Evolutionary conservation across 2,888 invertebrate genomes (phyloP), one percentile per base, ranked within the genome.

Genomic region (Drosophila antonietae): DNA sequence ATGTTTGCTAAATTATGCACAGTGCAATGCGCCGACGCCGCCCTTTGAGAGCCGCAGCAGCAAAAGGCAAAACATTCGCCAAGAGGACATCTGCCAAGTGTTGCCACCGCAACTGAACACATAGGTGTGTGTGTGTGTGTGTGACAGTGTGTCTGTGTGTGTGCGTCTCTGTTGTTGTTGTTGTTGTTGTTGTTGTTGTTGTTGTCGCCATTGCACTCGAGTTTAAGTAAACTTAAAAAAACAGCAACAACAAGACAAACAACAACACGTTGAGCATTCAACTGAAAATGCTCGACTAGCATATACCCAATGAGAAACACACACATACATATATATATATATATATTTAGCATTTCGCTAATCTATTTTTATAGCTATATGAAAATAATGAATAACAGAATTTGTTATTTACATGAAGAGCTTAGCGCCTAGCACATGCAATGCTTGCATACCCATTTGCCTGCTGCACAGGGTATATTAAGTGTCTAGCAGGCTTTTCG

Each of bases 1-100:
- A 66, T 70, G 52, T 80, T 79, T 81, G 69, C 62, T 81, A 79
- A 87, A 87, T 87, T 84, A 83, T 87, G 79, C 81, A 77, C 64
- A 70, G 65, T 57, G 67, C 73, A 75, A 61, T 68, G 80, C 74
- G 78, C 65, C 49, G 52, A 57, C 35, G 60, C 58, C 62, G 65
- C 64, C 35, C 73, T 81, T 60, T 61, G 49, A 68, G 65, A 46
- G 31, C 35, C 55, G 28, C 33, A 63, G 47, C 39, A 64, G 44
- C 51, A 59, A 46, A 52, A 63, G 60, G 53, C 60, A 56, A 43
- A 31, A 35, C 55, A 55, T 35, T 41, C 23, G 46, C 41, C 44
- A 58, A 53, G 43, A 53, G 71, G 52, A 71, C 72, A 63, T 41
- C 41, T 41, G 56, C 63, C 37, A 69, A 69, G 58, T 74, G 69